Evolutionary conservation across 2,888 invertebrate species (phyloP).

Genomic region (Automeris io): DNA sequence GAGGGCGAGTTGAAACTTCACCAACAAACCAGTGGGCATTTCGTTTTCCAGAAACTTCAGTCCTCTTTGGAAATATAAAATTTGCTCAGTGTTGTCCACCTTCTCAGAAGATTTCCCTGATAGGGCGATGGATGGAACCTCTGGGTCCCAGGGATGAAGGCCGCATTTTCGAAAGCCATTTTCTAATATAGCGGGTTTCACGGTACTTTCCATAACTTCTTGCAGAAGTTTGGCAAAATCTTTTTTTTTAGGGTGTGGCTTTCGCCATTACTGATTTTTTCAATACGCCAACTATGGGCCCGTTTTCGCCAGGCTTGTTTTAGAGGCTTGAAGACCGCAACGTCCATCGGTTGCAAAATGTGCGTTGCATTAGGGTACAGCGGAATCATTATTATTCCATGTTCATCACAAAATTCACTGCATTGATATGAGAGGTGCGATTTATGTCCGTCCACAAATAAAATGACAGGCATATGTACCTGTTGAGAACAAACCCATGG

Average conservation of each 20-base stretch:
- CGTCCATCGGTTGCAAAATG: too few species aligned
- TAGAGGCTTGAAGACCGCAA: conserved; percentile 12
- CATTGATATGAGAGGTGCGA: conserved; percentile 25
- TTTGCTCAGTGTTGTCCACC: conserved; percentile 12
- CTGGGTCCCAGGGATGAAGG: conserved; percentile 14
- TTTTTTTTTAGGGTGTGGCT: conserved; percentile 16
- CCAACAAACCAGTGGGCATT: conserved; percentile 13
- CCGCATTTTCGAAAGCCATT: conserved; percentile 18
- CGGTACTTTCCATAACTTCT: conserved; percentile 13
- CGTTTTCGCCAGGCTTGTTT: conserved; percentile 12
- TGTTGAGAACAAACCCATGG: conserved; percentile 35
- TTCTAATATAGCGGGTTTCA: conserved; percentile 14
- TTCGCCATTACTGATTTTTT: conserved; percentile 13
- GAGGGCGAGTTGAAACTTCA: too few species aligned
- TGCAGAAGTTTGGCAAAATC: conserved; percentile 16
- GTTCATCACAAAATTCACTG: too few species aligned
- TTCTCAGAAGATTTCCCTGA: conserved; percentile 7
- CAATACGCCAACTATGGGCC: conserved; percentile 12
- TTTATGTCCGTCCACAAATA: too few species aligned
- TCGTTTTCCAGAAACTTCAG: conserved; percentile 12
- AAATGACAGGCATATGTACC: conserved; percentile 22
- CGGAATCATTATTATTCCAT: conserved; percentile 8
- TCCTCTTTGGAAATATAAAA: conserved; percentile 14
- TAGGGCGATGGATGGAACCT: too few species aligned
- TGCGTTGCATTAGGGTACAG: too few species aligned